Percentiles rank a stretch among this genome's conserved stretches.
Evolutionary conservation across 2,113 vertebrate genomes (phyloP).

Genomic region (Prinia subflava): DNA sequence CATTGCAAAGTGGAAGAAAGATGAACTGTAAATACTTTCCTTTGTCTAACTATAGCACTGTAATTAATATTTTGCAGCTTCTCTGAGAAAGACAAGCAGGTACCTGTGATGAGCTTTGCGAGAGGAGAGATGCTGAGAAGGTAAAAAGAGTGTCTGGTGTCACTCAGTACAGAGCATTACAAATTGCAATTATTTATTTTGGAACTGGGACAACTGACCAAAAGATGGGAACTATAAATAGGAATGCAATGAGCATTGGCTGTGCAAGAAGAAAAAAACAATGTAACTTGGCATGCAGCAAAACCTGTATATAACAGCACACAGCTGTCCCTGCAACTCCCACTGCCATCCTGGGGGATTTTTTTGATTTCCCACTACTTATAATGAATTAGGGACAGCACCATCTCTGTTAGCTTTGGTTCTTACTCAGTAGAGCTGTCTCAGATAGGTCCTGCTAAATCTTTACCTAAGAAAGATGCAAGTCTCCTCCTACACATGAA

Average conservation of each 20-base stretch:
- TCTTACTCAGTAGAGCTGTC: not conserved
- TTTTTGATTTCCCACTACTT: constrained; percentile 16
- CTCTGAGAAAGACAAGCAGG: constrained; percentile 35
- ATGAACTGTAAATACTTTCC: not conserved
- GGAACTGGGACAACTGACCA: constrained; percentile 1
- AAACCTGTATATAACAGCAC: not conserved
- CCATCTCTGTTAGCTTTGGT: not conserved
- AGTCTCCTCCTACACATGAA: not conserved
- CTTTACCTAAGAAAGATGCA: not conserved
- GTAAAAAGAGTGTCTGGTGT: not conserved
- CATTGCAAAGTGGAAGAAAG: not conserved
- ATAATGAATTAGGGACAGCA: not conserved
- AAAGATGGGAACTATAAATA: constrained; percentile 36
- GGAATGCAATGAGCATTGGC: constrained; percentile 23
- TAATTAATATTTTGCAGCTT: constrained; percentile 42
- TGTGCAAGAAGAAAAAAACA: not conserved
- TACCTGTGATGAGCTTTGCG: constrained; percentile 23
- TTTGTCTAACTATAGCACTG: constrained; percentile 33
- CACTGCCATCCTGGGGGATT: not conserved
- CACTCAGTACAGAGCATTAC: not conserved
- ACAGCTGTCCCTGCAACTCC: constrained; percentile 7
- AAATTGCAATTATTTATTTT: constrained; percentile 19
- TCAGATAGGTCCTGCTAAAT: not conserved
- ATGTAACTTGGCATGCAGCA: not conserved
- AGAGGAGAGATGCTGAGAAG: constrained; percentile 9